Percentiles rank a stretch among this genome's conserved stretches.
phyloP scores from a whole-genome alignment of 64 coral and sea anemone species.

The Anthopleura sola region DNA sequence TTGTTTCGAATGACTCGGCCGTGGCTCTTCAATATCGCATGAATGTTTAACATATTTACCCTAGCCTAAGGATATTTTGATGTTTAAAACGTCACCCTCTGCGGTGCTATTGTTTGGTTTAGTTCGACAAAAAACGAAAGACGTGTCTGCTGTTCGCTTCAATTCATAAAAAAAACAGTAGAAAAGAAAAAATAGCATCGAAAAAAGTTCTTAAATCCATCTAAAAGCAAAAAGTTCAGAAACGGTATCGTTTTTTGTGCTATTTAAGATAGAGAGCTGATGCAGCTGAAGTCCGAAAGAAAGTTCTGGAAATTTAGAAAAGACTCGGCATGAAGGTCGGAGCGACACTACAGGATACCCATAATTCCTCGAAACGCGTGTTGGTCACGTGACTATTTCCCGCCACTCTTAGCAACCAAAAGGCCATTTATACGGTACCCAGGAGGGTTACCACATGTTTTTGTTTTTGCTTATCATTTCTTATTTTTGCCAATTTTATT shows the following conservation, averaged over 20 bases:
- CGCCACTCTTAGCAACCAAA: not conserved
- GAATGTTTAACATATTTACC: not conserved
- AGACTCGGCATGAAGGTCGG: not conserved
- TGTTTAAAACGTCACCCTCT: not conserved
- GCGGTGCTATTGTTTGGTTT: not conserved
- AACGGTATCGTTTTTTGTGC: not conserved
- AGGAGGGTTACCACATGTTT: too few species aligned
- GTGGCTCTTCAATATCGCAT: not conserved
- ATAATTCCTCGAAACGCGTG: not conserved
- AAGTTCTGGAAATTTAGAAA: not conserved
- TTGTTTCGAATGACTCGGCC: too few species aligned
- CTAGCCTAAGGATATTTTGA: not conserved
- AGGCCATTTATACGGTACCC: too few species aligned
- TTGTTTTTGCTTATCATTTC: too few species aligned
- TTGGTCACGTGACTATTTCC: not conserved
- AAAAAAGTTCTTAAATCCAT: not conserved
- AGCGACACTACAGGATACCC: too few species aligned
- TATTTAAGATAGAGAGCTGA: not conserved
- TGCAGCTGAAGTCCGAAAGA: not conserved
- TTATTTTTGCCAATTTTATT: too few species aligned
- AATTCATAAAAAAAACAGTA: too few species aligned
- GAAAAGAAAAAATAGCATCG: not conserved
- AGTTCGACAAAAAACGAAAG: not conserved
- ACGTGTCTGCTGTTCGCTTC: not conserved
- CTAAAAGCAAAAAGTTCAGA: not conserved